These are phyloP conservation scores for Cephus pygmeus DNA, from an alignment of 2,888 invertebrate genomes.

Conservation along the genomic window DNA sequence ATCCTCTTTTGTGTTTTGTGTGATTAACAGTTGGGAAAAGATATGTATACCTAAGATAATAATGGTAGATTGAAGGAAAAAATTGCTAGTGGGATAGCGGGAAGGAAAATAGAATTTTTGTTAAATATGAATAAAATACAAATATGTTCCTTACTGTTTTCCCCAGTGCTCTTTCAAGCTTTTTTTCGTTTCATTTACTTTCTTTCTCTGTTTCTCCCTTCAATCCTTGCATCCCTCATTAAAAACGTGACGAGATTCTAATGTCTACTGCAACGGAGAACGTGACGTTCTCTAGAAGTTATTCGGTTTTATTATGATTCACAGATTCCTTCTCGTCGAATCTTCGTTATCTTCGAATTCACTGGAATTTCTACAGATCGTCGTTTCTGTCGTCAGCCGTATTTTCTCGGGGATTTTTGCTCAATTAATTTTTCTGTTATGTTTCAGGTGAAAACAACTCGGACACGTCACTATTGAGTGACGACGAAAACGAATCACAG, in stretches of 20 bases:
- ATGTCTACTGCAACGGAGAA: background rate
- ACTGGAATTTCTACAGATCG: background rate
- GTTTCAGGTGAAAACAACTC: conserved; percentile 51
- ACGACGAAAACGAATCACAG: conserved; percentile 42
- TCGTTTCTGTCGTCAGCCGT: background rate
- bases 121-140: background rate
- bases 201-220: background rate
- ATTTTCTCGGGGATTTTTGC: background rate
- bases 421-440: conserved; percentile 14
- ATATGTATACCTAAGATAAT: background rate
- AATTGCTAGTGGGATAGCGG: background rate
- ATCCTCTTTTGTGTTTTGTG: background rate
- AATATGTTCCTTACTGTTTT: background rate
- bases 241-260: background rate
- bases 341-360: background rate
- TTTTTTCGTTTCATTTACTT: background rate
- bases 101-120: background rate
- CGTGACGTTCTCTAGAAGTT: background rate
- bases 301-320: background rate
- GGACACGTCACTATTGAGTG: conserved; percentile 40
- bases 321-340: background rate
- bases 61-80: background rate
- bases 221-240: background rate
- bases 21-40: background rate
- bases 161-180: background rate